These are phyloP conservation scores for Lordiphosa collinella DNA, from an alignment of 1,140 invertebrate species.

Conservation along the genomic window DNA sequence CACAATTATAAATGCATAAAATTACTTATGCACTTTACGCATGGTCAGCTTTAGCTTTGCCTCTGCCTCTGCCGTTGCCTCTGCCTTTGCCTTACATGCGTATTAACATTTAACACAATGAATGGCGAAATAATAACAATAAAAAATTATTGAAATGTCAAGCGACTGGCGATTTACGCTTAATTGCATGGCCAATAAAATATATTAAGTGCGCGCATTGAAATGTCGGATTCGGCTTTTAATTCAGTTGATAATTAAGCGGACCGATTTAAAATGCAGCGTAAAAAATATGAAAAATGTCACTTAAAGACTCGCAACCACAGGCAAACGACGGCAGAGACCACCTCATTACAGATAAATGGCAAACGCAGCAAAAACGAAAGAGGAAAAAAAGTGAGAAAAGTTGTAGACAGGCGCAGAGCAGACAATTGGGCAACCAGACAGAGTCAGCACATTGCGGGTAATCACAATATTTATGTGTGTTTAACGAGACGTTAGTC, in stretches of 20 bases:
- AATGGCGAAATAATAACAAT: slow-evolving; percentile 51
- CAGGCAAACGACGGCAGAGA: slow-evolving; percentile 8
- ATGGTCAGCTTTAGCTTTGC: not conserved
- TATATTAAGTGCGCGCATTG: slow-evolving; percentile 38
- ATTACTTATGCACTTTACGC: not conserved
- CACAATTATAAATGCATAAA: slow-evolving; percentile 4
- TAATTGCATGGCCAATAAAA: slow-evolving; percentile 61
- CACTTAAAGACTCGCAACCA: slow-evolving; percentile 21
- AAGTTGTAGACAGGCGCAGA: slow-evolving; percentile 30
- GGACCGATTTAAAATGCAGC: slow-evolving; percentile 17
- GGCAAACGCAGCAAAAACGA: slow-evolving; percentile 40
- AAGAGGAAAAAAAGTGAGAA: not conserved
- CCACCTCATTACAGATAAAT: slow-evolving; percentile 51
- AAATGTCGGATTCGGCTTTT: slow-evolving; percentile 39
- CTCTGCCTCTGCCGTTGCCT: not conserved
- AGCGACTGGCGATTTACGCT: slow-evolving; percentile 36
- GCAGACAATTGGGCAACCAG: slow-evolving; percentile 17
- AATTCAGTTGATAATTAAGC: slow-evolving; percentile 33
- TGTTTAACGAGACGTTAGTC: slow-evolving; percentile 64
- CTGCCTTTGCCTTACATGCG: not conserved
- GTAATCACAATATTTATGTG: slow-evolving; percentile 74
- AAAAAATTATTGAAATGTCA: slow-evolving; percentile 66
- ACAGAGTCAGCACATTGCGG: slow-evolving; percentile 64
- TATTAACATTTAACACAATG: slow-evolving; percentile 28
- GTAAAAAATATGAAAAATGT: slow-evolving; percentile 3